Evolutionary conservation across 2,113 vertebrate species (phyloP).

Genomic region (Dermatemys mawii): DNA sequence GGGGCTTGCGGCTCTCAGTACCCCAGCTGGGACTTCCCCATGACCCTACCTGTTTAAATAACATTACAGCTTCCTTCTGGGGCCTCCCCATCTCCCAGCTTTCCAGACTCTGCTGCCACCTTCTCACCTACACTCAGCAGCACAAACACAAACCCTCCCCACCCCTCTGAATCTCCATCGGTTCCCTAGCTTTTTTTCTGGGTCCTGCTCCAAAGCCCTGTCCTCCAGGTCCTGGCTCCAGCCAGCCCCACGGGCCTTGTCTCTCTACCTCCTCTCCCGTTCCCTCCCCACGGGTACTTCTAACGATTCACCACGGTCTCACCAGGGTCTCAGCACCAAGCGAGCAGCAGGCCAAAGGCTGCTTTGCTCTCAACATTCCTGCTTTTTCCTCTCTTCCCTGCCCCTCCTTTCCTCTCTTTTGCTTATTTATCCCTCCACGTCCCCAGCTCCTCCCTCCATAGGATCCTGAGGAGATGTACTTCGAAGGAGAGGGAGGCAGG

Average conservation of each 20-base stretch:
- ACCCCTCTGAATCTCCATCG: not conserved
- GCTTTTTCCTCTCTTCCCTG: too few species aligned
- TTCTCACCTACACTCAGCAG: not conserved
- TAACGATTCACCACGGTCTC: too few species aligned
- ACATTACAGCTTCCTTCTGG: not conserved
- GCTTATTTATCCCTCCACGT: too few species aligned
- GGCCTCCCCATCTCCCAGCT: not conserved
- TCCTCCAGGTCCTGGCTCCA: not conserved
- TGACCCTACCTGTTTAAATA: not conserved
- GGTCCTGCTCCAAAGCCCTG: not conserved
- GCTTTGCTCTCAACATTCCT: too few species aligned
- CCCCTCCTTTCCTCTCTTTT: too few species aligned
- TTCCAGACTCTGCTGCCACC: not conserved
- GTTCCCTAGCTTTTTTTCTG: not conserved
- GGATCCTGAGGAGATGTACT: too few species aligned
- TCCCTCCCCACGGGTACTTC: not conserved
- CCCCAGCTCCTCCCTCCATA: too few species aligned
- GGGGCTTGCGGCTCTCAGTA: not conserved
- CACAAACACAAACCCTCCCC: not conserved
- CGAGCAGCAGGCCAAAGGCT: too few species aligned
- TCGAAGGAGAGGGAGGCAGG: too few species aligned
- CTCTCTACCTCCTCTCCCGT: not conserved
- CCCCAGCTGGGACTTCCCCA: too few species aligned
- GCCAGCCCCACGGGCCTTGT: not conserved
- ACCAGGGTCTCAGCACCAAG: not conserved